Evolutionary conservation across 2,113 vertebrate species (phyloP), one percentile per base, ranked within the genome.

Genomic region (Corynorhinus townsendii): DNA sequence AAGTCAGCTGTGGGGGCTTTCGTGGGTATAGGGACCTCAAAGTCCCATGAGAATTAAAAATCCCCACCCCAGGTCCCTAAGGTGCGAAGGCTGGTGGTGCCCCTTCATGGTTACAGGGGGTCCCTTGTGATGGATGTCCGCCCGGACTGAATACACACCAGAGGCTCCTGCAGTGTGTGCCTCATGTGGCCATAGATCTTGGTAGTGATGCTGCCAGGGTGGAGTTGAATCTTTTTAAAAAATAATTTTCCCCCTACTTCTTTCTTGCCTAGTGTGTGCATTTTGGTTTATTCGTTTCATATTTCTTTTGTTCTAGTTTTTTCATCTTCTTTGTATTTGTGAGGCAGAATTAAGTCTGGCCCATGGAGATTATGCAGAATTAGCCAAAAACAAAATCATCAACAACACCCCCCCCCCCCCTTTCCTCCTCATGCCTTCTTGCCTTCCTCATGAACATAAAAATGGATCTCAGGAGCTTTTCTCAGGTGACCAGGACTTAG

Each of bases 281-380:
- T 90, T 95, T 92, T 68, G 33, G 40, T 40, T 88, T 88, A 45
- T 72, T 88, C 6, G 3, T 83, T 91, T 71, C 33, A 56, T 40
- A 26, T 40, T 11, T 71, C 33, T 90, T 83, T 68, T 68, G 38
- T 35, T 20, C 9, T 86, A 56, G 2, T 20, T 69, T 38, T 28
- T 80, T 77, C 20, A 68, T 35, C 72, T 88, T 20, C 43, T 62
- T 45, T 87, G 83, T 90, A 11, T 54, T 22, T 40, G 40, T 62
- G 52, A 80, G 68, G 28, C n/a, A 64, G 80, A 91, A 77, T 89
- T 64, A 69, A n/a, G n/a, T 47, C 56, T 82, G 72, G 45, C 19
- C 20, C 40, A 26, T 9, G 26, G 72, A 81, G 90, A 24, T n/a
- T 40, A 49, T 16, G 20, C 52, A 73, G 82, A 90, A 52, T 20